Evolutionary conservation across 1,140 invertebrate species (phyloP).

Genomic region (Melipona quadrifasciata): DNA sequence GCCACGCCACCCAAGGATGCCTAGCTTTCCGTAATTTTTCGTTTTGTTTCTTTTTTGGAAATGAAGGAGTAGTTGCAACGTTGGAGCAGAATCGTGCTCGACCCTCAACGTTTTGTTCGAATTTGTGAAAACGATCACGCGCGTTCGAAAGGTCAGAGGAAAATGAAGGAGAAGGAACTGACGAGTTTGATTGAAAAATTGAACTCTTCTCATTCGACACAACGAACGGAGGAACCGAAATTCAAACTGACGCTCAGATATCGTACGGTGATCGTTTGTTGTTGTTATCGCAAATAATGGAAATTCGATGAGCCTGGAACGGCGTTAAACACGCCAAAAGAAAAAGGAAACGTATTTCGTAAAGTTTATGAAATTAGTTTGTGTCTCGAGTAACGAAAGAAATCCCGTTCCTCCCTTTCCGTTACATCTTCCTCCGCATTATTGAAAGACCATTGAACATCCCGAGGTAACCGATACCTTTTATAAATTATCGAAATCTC

Average conservation of each 20-base stretch:
- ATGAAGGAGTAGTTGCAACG: neutral
- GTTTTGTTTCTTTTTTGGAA: neutral
- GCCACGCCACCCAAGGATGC: neutral
- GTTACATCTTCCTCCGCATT: neutral
- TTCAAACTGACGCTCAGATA: too few species aligned
- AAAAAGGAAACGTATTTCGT: neutral
- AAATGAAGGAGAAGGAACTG: neutral
- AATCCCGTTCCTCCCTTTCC: neutral
- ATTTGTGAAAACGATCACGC: too few species aligned
- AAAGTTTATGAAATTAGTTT: constrained; percentile 1
- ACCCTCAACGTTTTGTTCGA: too few species aligned
- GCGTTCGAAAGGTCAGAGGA: too few species aligned
- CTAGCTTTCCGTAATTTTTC: neutral
- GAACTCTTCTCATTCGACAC: too few species aligned
- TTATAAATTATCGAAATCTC: constrained; percentile 1
- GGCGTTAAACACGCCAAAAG: neutral
- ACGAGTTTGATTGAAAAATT: neutral
- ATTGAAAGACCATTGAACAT: neutral
- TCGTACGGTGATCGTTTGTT: neutral
- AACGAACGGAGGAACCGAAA: too few species aligned
- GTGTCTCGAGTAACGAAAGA: neutral
- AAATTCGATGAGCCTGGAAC: neutral
- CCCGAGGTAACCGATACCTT: constrained; percentile 3
- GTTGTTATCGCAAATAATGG: neutral
- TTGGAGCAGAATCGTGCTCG: neutral